These are phyloP conservation scores for Hypotaenidia philippensis DNA, from an alignment of 2,797 vertebrate species.

Conservation along the genomic window DNA sequence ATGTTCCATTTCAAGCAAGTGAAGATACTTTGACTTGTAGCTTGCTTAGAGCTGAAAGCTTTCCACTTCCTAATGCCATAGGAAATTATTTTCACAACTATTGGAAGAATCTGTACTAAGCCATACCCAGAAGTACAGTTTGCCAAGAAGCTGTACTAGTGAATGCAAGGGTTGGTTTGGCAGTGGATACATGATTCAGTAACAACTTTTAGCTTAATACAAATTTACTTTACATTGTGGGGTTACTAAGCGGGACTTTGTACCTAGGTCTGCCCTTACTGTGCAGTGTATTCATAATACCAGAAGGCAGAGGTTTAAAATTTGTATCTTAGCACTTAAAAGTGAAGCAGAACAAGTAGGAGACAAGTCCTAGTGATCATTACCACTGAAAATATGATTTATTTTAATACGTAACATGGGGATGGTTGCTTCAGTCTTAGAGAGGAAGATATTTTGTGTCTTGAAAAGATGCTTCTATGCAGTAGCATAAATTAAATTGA, in stretches of 20 bases:
- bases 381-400: background rate
- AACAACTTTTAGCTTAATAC: background rate
- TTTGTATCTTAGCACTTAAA: background rate
- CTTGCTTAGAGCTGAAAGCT: background rate
- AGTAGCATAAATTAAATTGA: background rate
- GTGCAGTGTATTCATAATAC: background rate
- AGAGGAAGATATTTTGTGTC: background rate
- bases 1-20: background rate
- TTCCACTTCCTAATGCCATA: background rate
- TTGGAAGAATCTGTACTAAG: constrained; percentile 4
- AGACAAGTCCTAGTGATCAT: background rate
- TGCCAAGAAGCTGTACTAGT: background rate
- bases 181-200: background rate
- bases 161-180: background rate
- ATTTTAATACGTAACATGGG: background rate
- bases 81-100: background rate
- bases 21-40: background rate
- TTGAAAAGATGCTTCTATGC: background rate
- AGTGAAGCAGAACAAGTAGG: background rate
- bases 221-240: background rate
- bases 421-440: background rate
- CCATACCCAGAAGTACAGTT: background rate
- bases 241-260: constrained; percentile 2
- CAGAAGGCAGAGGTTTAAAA: background rate
- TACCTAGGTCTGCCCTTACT: background rate